Evolutionary conservation across 2,888 invertebrate species (phyloP).

Genomic region (Eupithecia exiguata): DNA sequence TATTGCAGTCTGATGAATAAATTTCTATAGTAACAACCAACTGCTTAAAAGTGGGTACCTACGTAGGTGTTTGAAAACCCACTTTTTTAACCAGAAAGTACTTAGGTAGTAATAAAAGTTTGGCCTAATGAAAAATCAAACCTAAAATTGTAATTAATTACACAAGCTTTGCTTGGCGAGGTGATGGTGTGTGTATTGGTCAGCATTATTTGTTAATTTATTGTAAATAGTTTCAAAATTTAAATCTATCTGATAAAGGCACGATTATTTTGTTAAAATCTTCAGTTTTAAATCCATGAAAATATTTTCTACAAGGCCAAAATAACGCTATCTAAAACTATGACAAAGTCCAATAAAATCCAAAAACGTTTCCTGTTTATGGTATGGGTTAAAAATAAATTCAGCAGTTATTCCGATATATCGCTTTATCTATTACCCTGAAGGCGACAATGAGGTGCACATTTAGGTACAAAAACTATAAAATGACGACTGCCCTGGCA

Average conservation of each 20-base stretch:
- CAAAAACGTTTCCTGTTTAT: background rate
- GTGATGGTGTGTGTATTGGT: background rate
- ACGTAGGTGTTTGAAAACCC: background rate
- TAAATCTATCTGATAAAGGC: background rate
- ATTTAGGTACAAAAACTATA: no score
- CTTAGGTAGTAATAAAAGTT: background rate
- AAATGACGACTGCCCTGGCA: no score
- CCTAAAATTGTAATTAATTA: background rate
- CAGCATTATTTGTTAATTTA: background rate
- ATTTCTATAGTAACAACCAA: background rate
- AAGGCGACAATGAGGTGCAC: no score
- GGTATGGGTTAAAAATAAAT: no score
- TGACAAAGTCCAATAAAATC: background rate
- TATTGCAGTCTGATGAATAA: constrained; percentile 20
- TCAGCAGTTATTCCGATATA: no score
- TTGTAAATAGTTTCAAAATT: no score
- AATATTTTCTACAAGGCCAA: background rate
- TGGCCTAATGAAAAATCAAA: background rate
- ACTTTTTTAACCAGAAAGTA: background rate
- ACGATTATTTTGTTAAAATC: background rate
- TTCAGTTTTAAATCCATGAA: constrained; percentile 1
- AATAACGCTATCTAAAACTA: background rate
- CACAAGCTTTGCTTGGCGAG: background rate
- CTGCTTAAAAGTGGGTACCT: background rate
- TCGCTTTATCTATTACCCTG: no score